phyloP scores from a whole-genome alignment of 2,888 invertebrate genomes.

The Cistogaster globosa region DNA sequence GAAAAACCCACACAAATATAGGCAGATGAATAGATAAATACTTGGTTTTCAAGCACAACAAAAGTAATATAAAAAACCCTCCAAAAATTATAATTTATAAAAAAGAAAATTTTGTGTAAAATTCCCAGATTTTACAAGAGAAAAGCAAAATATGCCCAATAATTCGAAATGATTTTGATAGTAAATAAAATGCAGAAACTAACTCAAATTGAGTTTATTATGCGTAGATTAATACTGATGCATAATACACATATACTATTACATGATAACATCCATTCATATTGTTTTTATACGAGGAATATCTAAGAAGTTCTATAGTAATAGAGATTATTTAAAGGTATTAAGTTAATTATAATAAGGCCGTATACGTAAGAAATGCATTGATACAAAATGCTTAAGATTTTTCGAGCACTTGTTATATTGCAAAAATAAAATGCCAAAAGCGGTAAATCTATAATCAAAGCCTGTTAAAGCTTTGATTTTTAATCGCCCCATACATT shows the following conservation, averaged over 20 bases:
- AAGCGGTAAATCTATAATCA: too few relatives aligned
- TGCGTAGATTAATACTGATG: constrained; percentile 32
- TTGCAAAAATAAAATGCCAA: too few relatives aligned
- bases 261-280: not conserved
- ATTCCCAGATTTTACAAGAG: constrained; percentile 28
- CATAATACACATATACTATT: not conserved
- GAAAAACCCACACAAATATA: constrained; percentile 23
- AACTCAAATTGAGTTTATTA: constrained; percentile 57
- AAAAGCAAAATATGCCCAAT: not conserved
- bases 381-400: too few relatives aligned
- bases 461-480: too few relatives aligned
- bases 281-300: not conserved
- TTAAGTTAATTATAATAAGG: too few relatives aligned
- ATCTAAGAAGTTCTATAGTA: not conserved
- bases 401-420: too few relatives aligned
- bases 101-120: constrained; percentile 9
- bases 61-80: constrained; percentile 37
- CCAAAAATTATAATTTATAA: not conserved
- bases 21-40: not conserved
- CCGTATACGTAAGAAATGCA: too few relatives aligned
- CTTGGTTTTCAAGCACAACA: too few relatives aligned
- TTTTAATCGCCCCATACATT: too few relatives aligned
- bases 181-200: constrained; percentile 3
- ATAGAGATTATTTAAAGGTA: not conserved
- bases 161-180: not conserved